A percentile compares a stretch with the other conserved stretches of the same genome.
Conservation (phyloP, 2,113 vertebrate genomes). For the Sminthopsis crassicaudata region DNA sequence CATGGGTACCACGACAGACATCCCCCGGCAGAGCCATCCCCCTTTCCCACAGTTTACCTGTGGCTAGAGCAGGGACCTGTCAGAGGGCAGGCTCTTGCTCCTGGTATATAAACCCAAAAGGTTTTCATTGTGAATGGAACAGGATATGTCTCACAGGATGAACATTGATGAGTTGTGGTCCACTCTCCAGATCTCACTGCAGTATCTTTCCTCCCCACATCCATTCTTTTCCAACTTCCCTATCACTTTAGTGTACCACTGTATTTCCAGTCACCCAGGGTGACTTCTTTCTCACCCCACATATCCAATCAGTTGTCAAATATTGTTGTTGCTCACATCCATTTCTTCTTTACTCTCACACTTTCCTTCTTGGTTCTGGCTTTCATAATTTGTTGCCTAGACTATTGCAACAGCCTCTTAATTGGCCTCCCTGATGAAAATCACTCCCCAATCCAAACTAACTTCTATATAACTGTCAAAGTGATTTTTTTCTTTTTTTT, state of each 20-base stretch:
- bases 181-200: not conserved
- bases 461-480: not conserved
- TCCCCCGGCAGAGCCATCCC: not conserved
- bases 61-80: not conserved
- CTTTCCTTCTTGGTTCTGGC: not conserved
- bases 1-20: not conserved
- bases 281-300: not conserved
- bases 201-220: not conserved
- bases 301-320: not conserved
- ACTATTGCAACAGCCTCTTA: not conserved
- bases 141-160: not conserved
- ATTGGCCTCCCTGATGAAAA: not conserved
- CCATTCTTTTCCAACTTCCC: not conserved
- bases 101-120: not conserved
- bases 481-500: too few relatives aligned
- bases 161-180: not conserved
- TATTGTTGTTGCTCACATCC: not conserved
- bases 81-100: not conserved
- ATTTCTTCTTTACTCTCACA: not conserved
- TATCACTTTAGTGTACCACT: not conserved
- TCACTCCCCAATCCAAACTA: not conserved
- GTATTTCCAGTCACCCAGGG: not conserved
- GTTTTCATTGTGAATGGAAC: not conserved
- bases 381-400: not conserved
- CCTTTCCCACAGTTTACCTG: not conserved